Evolutionary conservation across 2,888 invertebrate genomes (phyloP).

Genomic region (Ceratothoa steindachneri): DNA sequence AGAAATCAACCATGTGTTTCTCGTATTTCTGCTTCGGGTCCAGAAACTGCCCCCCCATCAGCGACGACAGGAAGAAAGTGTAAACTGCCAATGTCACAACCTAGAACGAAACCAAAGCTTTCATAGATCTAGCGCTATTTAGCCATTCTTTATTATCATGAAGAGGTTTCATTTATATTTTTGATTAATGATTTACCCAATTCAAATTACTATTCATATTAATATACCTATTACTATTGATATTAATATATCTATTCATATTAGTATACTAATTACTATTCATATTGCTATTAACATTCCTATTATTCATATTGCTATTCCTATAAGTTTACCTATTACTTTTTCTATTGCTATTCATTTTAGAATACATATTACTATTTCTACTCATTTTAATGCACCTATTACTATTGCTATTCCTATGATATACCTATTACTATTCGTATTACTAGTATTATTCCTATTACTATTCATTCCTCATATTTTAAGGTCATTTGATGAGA

Average conservation of each 20-base stretch:
- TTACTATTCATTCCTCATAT: background rate
- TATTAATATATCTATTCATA: constrained; percentile 10
- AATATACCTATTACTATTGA: background rate
- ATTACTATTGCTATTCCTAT: too few species aligned
- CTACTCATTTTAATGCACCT: too few species aligned
- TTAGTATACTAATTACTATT: background rate
- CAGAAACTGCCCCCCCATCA: constrained; percentile 81
- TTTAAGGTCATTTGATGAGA: too few species aligned
- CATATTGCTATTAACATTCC: background rate
- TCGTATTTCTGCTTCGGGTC: constrained; percentile 64
- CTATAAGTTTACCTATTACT: constrained; percentile 11
- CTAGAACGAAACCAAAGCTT: constrained; percentile 59
- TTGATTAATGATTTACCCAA: too few species aligned
- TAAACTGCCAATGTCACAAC: constrained; percentile 88
- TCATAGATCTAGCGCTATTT: too few species aligned
- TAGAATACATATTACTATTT: too few species aligned
- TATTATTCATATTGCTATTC: constrained; percentile 11
- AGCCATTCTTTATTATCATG: too few species aligned
- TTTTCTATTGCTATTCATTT: background rate
- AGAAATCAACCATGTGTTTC: constrained; percentile 83
- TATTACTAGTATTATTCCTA: background rate
- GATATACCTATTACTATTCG: constrained; percentile 1
- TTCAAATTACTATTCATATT: background rate
- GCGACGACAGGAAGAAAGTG: constrained; percentile 81
- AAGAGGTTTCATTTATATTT: too few species aligned